phyloP scores from a whole-genome alignment of 2,888 invertebrate genomes.

The Nipponacmea schrenckii region DNA sequence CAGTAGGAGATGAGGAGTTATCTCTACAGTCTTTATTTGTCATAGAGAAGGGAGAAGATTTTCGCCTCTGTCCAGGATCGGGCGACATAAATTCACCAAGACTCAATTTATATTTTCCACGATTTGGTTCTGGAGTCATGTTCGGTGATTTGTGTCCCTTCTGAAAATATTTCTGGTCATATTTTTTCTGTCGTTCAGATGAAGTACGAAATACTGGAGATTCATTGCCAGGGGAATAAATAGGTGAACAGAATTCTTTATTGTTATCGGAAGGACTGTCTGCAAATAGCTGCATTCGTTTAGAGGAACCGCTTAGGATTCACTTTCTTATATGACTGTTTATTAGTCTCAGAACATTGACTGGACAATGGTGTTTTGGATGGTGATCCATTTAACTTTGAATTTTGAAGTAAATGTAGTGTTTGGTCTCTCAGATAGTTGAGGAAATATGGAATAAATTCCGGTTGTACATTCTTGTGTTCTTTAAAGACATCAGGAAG shows the following conservation, averaged over 20 bases:
- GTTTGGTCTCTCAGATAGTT: constrained; percentile 60
- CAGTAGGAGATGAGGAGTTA: constrained; percentile 14
- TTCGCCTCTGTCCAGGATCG: constrained; percentile 39
- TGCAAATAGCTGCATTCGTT: constrained; percentile 51
- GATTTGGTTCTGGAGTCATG: constrained; percentile 28
- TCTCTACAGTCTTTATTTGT: constrained; percentile 16
- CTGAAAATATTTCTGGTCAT: neutral
- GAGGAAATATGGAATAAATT: constrained; percentile 58
- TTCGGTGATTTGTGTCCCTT: constrained; percentile 19
- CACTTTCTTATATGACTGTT: constrained; percentile 31
- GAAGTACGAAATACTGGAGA: constrained; percentile 27
- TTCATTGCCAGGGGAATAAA: constrained; percentile 43
- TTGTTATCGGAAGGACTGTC: constrained; percentile 43
- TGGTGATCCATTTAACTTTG: constrained; percentile 52
- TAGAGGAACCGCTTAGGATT: constrained; percentile 26
- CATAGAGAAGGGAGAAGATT: constrained; percentile 43
- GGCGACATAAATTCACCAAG: constrained; percentile 56
- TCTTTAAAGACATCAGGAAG: constrained; percentile 33
- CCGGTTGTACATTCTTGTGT: constrained; percentile 39
- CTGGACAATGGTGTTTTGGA: constrained; percentile 52
- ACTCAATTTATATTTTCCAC: constrained; percentile 49
- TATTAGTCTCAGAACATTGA: constrained; percentile 24
- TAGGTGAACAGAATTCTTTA: constrained; percentile 33
- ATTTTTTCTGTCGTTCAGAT: neutral
- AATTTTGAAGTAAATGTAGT: constrained; percentile 50